phyloP scores from a whole-genome alignment of 2,113 vertebrate species.

The Poicephalus gulielmi region DNA sequence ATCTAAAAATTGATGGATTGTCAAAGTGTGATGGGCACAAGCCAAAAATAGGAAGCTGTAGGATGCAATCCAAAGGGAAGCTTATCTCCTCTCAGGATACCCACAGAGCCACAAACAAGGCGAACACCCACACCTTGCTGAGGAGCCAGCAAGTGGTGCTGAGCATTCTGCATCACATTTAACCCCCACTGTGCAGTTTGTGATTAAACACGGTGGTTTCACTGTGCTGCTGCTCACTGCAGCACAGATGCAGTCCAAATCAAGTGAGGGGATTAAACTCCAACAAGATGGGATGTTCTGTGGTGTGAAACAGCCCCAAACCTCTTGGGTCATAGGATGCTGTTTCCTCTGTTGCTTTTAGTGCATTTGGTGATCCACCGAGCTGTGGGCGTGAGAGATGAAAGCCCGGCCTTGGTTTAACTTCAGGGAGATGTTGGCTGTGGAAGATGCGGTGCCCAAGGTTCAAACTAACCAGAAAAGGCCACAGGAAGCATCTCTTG shows the following conservation, averaged over 20 bases:
- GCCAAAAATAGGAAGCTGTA: constrained; percentile 8
- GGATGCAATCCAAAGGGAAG: neutral
- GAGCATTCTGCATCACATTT: neutral
- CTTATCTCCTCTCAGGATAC: neutral
- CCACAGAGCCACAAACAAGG: neutral
- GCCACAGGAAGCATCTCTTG: fast-evolving
- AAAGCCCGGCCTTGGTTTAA: neutral
- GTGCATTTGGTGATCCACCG: neutral
- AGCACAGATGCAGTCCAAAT: neutral
- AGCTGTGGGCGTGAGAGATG: neutral
- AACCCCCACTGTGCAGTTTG: fast-evolving
- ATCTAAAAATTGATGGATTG: fast-evolving
- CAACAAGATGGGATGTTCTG: neutral
- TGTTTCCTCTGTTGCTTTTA: fast-evolving
- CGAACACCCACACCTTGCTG: neutral
- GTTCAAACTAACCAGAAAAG: neutral
- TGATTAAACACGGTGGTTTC: fast-evolving
- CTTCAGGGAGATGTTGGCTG: neutral
- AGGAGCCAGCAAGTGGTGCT: neutral
- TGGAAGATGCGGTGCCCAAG: neutral
- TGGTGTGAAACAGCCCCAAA: neutral
- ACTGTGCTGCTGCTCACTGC: fast-evolving
- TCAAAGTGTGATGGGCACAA: neutral
- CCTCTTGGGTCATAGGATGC: neutral
- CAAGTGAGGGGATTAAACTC: neutral